phyloP scores from a whole-genome alignment of 2,113 vertebrate genomes.

The Zootoca vivipara region DNA sequence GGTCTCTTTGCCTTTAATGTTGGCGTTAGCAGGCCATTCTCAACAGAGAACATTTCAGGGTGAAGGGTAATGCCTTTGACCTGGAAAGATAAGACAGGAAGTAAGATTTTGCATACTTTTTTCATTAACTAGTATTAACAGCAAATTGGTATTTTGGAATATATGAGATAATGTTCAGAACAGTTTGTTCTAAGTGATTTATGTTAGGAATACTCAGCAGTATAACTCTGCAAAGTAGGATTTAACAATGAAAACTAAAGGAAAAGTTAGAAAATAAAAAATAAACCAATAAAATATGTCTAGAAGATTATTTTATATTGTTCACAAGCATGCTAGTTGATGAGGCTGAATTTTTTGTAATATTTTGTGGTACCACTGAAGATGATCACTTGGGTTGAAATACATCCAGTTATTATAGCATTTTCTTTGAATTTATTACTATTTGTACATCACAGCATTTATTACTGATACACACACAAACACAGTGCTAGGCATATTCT shows the following conservation, averaged over 20 bases:
- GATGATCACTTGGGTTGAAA: too few relatives aligned
- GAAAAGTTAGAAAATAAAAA: too few relatives aligned
- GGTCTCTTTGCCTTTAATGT: slow-evolving; percentile 93
- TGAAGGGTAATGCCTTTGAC: slow-evolving; percentile 87
- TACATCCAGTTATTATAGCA: too few relatives aligned
- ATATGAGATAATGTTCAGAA: not conserved
- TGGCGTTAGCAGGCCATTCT: slow-evolving; percentile 94
- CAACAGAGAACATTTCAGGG: slow-evolving; percentile 87
- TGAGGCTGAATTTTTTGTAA: too few relatives aligned
- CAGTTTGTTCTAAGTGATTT: slow-evolving; percentile 22
- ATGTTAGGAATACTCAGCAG: not conserved
- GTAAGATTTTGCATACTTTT: not conserved
- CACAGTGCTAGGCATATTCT: too few relatives aligned
- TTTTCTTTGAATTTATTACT: too few relatives aligned
- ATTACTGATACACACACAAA: too few relatives aligned
- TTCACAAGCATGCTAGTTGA: too few relatives aligned
- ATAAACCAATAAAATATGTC: not conserved
- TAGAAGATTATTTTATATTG: too few relatives aligned
- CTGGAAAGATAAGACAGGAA: slow-evolving; percentile 68
- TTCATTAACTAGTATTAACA: not conserved
- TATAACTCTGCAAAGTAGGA: not conserved
- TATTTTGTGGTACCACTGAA: too few relatives aligned
- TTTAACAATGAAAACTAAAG: not conserved
- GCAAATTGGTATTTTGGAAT: not conserved
- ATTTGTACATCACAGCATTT: too few relatives aligned